A percentile compares a stretch with the other conserved stretches of the same genome.
Conservation (phyloP, 2,113 vertebrate species). For the Leucosticte australis region DNA sequence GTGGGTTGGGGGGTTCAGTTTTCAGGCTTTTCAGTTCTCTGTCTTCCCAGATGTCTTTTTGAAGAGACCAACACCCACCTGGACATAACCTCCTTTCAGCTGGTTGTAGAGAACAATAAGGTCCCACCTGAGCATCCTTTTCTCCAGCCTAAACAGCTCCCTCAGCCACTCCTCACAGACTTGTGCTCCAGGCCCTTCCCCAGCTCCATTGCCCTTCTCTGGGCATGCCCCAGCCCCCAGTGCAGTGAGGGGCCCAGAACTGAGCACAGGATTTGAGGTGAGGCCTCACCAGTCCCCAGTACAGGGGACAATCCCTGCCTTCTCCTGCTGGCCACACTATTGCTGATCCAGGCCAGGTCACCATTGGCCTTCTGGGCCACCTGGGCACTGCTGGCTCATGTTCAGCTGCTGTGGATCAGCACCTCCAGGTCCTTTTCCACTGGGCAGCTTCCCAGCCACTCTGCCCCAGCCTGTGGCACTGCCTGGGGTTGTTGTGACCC, state of each 20-base stretch:
- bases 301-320: not conserved
- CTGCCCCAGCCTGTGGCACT: no score
- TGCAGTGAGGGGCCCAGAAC: not conserved
- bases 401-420: rapidly evolving
- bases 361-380: not conserved
- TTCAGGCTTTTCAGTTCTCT: not conserved
- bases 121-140: not conserved
- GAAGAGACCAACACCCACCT: not conserved
- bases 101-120: not conserved
- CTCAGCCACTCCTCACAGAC: not conserved
- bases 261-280: not conserved
- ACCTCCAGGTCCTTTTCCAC: rapidly evolving
- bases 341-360: rapidly evolving
- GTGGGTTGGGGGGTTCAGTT: not conserved
- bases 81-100: not conserved
- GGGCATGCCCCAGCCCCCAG: rapidly evolving
- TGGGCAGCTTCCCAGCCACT: rapidly evolving
- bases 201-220: not conserved
- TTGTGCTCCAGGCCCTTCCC: not conserved
- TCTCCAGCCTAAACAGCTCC: not conserved
- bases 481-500: not conserved
- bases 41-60: not conserved
- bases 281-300: rapidly evolving
- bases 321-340: not conserved
- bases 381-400: not conserved